A percentile compares a stretch with the other conserved stretches of the same genome.
These are phyloP conservation scores for Homalodisca vitripennis DNA, from an alignment of 1,140 invertebrate species.

Conservation along the genomic window DNA sequence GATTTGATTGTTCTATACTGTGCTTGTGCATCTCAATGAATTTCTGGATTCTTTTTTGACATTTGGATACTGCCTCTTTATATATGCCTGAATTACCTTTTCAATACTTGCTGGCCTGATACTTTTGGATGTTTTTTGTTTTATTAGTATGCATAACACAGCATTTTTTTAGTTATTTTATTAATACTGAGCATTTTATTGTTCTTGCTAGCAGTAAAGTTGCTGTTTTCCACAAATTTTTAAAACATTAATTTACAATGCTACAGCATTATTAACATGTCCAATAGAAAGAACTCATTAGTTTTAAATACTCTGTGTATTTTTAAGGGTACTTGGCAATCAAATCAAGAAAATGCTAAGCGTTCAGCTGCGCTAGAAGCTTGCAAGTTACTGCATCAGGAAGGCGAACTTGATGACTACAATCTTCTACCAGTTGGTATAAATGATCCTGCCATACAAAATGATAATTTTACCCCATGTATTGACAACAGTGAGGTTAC, in stretches of 20 bases:
- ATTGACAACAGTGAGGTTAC: slow-evolving; percentile 30
- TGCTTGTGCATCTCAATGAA: no score
- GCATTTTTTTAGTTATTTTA: no score
- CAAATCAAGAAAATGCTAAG: slow-evolving; percentile 67
- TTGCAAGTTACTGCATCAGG: slow-evolving; percentile 67
- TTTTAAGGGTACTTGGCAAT: slow-evolving; percentile 60
- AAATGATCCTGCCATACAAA: background rate
- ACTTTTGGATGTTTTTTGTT: no score
- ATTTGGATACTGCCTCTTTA: no score
- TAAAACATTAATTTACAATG: background rate
- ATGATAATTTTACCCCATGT: slow-evolving; percentile 43
- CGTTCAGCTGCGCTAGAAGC: slow-evolving; percentile 74
- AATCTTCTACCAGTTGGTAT: slow-evolving; percentile 65
- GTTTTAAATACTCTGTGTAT: slow-evolving; percentile 11
- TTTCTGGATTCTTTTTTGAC: no score
- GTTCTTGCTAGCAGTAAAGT: no score
- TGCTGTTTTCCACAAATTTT: no score
- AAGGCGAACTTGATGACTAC: slow-evolving; percentile 72
- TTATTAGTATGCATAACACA: no score
- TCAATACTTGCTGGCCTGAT: no score
- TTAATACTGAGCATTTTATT: no score
- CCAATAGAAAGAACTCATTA: background rate
- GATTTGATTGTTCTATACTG: no score
- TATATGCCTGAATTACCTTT: no score
- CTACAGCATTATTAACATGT: background rate